A percentile compares a stretch with the other conserved stretches of the same genome.
Evolutionary conservation across 1,140 invertebrate genomes (phyloP).

Genomic region (Zophobas morio): DNA sequence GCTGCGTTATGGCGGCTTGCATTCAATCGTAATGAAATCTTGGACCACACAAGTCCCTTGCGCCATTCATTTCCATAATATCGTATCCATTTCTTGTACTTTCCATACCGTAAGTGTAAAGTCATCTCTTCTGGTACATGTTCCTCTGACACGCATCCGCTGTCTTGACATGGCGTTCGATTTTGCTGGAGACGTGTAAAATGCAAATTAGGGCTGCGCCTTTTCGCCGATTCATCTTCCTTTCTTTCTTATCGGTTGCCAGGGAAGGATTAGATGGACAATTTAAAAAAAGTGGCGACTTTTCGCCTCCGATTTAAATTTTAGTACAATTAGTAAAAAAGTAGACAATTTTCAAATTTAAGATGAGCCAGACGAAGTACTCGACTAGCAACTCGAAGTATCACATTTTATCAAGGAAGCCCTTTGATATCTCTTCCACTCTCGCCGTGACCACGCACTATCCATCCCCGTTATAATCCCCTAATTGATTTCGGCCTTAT

Average conservation of each 20-base stretch:
- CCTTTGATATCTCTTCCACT: no score
- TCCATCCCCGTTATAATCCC: background rate
- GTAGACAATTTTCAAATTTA: no score
- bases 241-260: conserved; percentile 10
- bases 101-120: conserved; percentile 28
- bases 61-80: conserved; percentile 44
- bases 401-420: no score
- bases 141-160: conserved; percentile 18
- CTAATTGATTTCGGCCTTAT: conserved; percentile 5
- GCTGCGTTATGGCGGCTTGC: conserved; percentile 2
- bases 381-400: no score
- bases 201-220: background rate
- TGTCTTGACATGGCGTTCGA: conserved; percentile 4
- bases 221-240: conserved; percentile 30
- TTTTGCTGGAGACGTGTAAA: conserved; percentile 22
- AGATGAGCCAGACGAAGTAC: no score
- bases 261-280: background rate
- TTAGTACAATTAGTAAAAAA: no score
- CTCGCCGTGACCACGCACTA: background rate
- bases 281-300: no score
- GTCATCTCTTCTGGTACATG: conserved; percentile 22
- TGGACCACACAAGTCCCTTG: conserved; percentile 43
- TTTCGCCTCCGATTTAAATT: no score
- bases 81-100: conserved; percentile 33
- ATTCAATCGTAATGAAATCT: conserved; percentile 46